Evolutionary conservation across 2,888 invertebrate genomes (phyloP), one percentile per base, ranked within the genome.

Genomic region (Chymomyza fuscimana): DNA sequence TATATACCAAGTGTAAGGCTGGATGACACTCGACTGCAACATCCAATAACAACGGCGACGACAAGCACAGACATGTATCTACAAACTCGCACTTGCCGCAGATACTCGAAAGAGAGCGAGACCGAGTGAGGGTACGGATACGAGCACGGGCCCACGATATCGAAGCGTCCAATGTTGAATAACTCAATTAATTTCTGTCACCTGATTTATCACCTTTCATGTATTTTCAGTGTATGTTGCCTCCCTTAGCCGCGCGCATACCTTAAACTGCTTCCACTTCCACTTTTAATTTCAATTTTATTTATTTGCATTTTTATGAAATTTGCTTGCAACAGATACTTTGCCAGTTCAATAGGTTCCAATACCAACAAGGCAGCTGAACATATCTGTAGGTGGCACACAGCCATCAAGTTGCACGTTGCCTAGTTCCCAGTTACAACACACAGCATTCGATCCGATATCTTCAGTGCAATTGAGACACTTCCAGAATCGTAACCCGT

Each of bases 121-220:
- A 59, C 3, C n/a, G 25, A 46, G 56, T 19, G 19, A 40, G 22
- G 60, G 16, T 63, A 22, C 10, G 12, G 29, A 15, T n/a, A 40
- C 22, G 46, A 40, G 29, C n/a, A 12, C 12, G 15, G 58, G 63
- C 46, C 70, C 40, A 46, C 69, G 76, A 70, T 79, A 73, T 75
- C 70, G 80, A 69, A 74, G 82, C 78, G 76, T 74, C 82, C 77
- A 78, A 82, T 77, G 82, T 74, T 79, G 87, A 91, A 91, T 91
- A 91, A 90, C 91, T 91, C 91, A 91, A 91, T 91, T 91, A 91
- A 91, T 91, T 91, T 91, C 88, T 91, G 91, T 91, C 91, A 90
- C 89, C 91, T 91, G 91, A 91, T 91, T 91, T 91, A 91, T 91
- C 90, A 90, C 90, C 89, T 89, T 87, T 89, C 80, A 80, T 85